Base-by-base conservation (phyloP, 1,140 invertebrate genomes). In the Batillaria attramentaria region DNA sequence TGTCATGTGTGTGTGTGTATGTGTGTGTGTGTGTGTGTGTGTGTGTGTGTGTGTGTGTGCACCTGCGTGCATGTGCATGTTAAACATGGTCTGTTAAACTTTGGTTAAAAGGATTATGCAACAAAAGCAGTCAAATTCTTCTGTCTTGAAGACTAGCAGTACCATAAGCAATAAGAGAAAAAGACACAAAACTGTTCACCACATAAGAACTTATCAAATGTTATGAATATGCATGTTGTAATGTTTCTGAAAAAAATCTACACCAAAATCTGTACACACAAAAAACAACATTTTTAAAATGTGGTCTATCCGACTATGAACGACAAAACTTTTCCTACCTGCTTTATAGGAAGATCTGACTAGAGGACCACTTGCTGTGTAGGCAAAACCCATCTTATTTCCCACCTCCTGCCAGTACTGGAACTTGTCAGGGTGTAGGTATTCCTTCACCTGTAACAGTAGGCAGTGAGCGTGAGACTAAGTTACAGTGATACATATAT, bases 281-380 rank as follows among this genome's bases (percentile, higher is more conserved):
- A 57, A 39, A 28, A 78, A 39, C 16, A 46, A 24, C 37, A 39
- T 54, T 73, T 18, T 37, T 16, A n/a, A 65, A 13, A 66, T 41
- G 18, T 24, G 37, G 13, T 39, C 18, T n/a, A 2, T 46, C 1
- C 24, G 50, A 28, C 28, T 0, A 20, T 31, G 16, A 37, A 28
- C 16, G 35, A 66, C 42, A 33, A 31, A n/a, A 43, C n/a, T n/a
- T n/a, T n/a, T n/a, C 69, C 72, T 62, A 81, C 98, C 98, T 74
- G 98, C 98, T 92, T 97, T 97, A 87, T 99, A 99, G 0, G 98
- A 99, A 77, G 97, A 99, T 39, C 99, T 92, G 0, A 99, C 98
- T 24, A 99, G 92, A 0, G 99, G 98, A 20, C 98, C 99, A 92
- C 97, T 98, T 18, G 98, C 98, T 2, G 97, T 97, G 91, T 99